Conservation (phyloP, 1,140 invertebrate genomes). For the Gonioctena quinquepunctata region DNA sequence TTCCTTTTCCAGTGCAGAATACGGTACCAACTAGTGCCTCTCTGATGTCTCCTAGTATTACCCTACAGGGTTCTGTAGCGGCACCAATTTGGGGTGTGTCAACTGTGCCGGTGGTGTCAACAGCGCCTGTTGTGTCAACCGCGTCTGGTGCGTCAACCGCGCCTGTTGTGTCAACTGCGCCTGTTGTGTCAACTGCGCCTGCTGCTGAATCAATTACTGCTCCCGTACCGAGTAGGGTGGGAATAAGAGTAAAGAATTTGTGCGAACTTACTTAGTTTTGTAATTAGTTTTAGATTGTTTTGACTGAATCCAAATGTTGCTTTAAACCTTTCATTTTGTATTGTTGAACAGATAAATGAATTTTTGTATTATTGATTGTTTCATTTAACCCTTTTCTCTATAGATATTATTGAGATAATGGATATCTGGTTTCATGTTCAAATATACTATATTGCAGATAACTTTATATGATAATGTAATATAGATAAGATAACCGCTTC, state of each 20-base stretch:
- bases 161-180: not conserved
- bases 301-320: not conserved
- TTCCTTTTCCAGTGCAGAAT: not conserved
- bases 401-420: too few relatives aligned
- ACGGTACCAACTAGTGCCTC: not conserved
- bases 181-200: not conserved
- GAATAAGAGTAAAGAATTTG: constrained; percentile 20
- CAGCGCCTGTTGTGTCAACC: too few relatives aligned
- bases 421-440: too few relatives aligned
- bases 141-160: too few relatives aligned
- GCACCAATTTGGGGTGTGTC: too few relatives aligned
- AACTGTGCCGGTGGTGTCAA: too few relatives aligned
- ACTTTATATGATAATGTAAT: too few relatives aligned
- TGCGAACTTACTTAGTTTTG: constrained; percentile 13
- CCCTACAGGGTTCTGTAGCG: too few relatives aligned
- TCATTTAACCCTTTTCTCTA: too few relatives aligned
- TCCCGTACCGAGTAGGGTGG: too few relatives aligned
- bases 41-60: not conserved
- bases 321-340: not conserved
- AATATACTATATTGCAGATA: too few relatives aligned
- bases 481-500: too few relatives aligned
- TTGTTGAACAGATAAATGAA: not conserved
- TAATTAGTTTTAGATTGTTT: not conserved
- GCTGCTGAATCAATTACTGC: not conserved
- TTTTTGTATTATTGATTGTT: not conserved